Base-by-base conservation (phyloP, 2,888 invertebrate genomes). In the Drosophila paranaensis region DNA sequence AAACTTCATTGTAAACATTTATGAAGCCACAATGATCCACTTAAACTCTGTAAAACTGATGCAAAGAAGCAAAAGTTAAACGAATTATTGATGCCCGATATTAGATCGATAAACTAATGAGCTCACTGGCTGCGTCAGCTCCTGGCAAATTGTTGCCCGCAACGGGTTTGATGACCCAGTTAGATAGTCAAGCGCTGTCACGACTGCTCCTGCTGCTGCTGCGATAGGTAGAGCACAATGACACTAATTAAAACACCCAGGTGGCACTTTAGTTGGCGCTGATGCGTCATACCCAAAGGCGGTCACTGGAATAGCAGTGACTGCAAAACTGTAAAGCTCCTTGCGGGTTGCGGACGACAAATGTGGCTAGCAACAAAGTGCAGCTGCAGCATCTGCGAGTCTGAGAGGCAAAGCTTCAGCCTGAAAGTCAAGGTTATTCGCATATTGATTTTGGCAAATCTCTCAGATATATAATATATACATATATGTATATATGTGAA, bases 401-500 rank as follows among this genome's bases (percentile, higher is more conserved):
- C 27, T n/a, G 30, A 2, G n/a, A 30, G 20, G 6, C 27, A 65
- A 65, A 70, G 70, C 53, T 64, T 53, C 60, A 14, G 51, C 20
- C 16, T 35, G 53, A 62, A 76, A 39, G 81, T 83, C 87, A 87
- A 82, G 82, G 82, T 77, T 81, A 63, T 55, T 43, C 30, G 39
- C 50, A 50, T 80, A 84, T 84, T 65, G 88, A 84, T 84, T 85
- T 75, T 27, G 16, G 42, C 43, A 50, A 67, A 27, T 60, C 50
- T 42, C 37, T 25, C 14, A 37, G 45, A 54, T 3, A 69, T 58
- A 43, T 40, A 4, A 4, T 3, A 16, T 60, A 25, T 13, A 16
- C 25, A 63, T 48, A 74, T 50, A 30, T 3, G 10, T 60, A 25
- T 13, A 14, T 27, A 63, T 48, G 71, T 53, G 27, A 46, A 10